Evolutionary conservation across 2,113 vertebrate genomes (phyloP).

Genomic region (Pseudorasbora parva): DNA sequence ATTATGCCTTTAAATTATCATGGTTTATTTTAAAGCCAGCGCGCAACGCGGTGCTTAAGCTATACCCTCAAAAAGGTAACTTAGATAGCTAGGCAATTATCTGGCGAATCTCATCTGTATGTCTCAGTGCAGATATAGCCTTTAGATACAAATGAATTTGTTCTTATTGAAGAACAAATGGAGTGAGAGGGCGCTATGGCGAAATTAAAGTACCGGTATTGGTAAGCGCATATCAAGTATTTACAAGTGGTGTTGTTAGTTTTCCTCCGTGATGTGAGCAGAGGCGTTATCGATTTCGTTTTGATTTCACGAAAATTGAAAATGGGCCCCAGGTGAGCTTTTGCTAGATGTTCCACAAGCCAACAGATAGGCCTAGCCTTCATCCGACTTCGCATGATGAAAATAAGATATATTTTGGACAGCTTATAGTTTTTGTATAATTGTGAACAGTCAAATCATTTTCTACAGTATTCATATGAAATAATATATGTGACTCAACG

Average conservation of each 20-base stretch:
- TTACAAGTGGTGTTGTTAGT: background rate
- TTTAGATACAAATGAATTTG: slow-evolving; percentile 1
- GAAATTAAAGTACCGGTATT: slow-evolving; percentile 8
- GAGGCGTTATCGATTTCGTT: slow-evolving; percentile 41
- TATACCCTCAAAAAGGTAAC: too few relatives aligned
- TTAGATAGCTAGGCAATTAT: too few relatives aligned
- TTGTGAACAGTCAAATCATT: too few relatives aligned
- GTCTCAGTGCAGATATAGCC: background rate
- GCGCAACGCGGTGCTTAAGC: too few relatives aligned
- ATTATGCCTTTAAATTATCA: too few relatives aligned
- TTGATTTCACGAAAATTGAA: slow-evolving; percentile 26
- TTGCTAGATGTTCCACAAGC: background rate
- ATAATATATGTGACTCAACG: background rate
- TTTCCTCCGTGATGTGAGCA: background rate
- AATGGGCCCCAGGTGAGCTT: slow-evolving; percentile 30
- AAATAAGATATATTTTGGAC: background rate
- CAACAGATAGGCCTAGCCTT: background rate
- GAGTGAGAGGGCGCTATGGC: background rate
- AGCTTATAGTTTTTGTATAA: background rate
- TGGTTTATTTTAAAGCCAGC: background rate
- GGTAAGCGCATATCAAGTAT: slow-evolving; percentile 1
- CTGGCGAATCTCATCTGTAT: too few relatives aligned
- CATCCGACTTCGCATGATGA: background rate
- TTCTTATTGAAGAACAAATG: background rate
- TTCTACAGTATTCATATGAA: background rate